Base-by-base conservation (phyloP, 2,113 vertebrate species). In the Onychorhynchus coronatus region DNA sequence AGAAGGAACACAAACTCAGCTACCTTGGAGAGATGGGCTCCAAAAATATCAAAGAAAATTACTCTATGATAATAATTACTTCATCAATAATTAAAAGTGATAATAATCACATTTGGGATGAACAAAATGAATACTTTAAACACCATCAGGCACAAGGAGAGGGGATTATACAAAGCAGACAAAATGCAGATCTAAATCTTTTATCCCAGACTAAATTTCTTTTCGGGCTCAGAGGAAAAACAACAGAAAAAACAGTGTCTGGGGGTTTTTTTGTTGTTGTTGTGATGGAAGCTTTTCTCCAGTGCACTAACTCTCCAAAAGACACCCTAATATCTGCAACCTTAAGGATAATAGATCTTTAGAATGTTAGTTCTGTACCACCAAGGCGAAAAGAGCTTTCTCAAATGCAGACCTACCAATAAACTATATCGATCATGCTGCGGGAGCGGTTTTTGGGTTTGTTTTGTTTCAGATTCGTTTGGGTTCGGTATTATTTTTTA, bases 81-180 rank as follows among this genome's bases (percentile, higher is more conserved):
- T 92, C 56, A 92, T 95, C 71, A 95, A 92, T 84, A 91, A 93
- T 93, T 96, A 59, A 96, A 93, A 91, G 62, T 65, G 21, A 91
- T 68, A 84, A 88, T 59, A 79, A 91, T 74, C 71, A 76, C 25
- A 74, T 39, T 18, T 70, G 58, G 50, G 22, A 59, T 67, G 46
- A 93, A 33, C 39, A 63, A 88, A 75, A 89, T n/a, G 58, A 93
- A 66, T 80, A 78, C 46, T 65, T 95, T 58, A 72, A 89, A 73
- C 12, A 78, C 17, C 62, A 76, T 3, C 22, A 8, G 25, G 33
- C 50, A 77, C 56, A 74, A 61, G 37, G 13, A 86, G 33, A 56
- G 12, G 7, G 9, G 24, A 94, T 92, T 94, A 89, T 33, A 77
- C 17, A 81, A 83, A 93, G 41, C 25, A 71, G 65, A 55, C 19